Conservation (phyloP, 2,113 vertebrate genomes). For the Dolichallabes microphthalmus region DNA sequence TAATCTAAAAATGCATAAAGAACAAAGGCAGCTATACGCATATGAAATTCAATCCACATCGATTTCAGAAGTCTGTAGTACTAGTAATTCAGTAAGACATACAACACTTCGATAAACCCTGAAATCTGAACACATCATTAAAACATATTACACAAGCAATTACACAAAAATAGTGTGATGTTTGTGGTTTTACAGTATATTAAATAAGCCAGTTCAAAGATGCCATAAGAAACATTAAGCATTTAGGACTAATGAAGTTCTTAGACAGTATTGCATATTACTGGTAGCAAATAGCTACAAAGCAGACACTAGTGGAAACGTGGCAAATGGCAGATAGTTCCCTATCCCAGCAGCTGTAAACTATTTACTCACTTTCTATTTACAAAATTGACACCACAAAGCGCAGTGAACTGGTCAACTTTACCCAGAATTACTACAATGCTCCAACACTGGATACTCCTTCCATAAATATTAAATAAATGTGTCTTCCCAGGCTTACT, state of each 20-base stretch:
- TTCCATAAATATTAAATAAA: no score
- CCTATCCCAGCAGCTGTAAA: no score
- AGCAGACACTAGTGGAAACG: background rate
- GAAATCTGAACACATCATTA: constrained; percentile 17
- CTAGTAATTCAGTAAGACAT: background rate
- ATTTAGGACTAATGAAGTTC: constrained; percentile 53
- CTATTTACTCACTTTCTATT: no score
- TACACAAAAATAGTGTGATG: constrained; percentile 20
- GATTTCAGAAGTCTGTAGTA: background rate
- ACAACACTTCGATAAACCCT: background rate
- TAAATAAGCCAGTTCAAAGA: constrained; percentile 38
- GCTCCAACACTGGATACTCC: no score
- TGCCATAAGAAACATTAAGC: constrained; percentile 49
- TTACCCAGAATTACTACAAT: no score
- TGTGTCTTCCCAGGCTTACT: no score
- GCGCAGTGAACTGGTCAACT: no score
- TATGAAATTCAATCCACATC: background rate
- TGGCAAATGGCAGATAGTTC: background rate
- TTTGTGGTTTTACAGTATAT: constrained; percentile 36
- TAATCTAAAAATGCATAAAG: background rate
- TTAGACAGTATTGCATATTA: background rate
- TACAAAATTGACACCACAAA: no score
- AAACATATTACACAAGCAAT: constrained; percentile 49
- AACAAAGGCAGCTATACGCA: background rate
- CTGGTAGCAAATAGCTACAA: background rate